Evolutionary conservation across 2,888 invertebrate species (phyloP).

Genomic region (Agrenia bidenticulata): DNA sequence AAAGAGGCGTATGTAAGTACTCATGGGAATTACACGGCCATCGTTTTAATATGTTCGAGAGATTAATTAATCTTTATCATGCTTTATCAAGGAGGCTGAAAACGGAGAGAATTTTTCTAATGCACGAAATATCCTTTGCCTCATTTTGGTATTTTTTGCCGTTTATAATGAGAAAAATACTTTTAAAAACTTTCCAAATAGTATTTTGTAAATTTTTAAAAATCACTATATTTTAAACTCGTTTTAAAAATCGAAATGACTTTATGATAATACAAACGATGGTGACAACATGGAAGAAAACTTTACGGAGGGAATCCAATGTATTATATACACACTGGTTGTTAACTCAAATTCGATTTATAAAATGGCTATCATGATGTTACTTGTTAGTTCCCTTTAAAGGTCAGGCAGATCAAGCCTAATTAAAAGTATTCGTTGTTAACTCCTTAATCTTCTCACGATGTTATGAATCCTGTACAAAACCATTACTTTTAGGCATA

Average conservation of each 20-base stretch:
- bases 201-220: too few relatives aligned
- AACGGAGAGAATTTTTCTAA: too few relatives aligned
- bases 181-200: too few relatives aligned
- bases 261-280: too few relatives aligned
- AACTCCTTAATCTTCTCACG: background rate
- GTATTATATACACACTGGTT: too few relatives aligned
- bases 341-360: conserved; percentile 12
- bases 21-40: conserved; percentile 20
- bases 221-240: too few relatives aligned
- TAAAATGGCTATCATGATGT: conserved; percentile 20
- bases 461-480: conserved; percentile 3
- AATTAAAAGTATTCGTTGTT: conserved; percentile 12
- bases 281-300: too few relatives aligned
- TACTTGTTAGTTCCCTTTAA: conserved; percentile 14
- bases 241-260: too few relatives aligned
- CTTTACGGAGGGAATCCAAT: too few relatives aligned
- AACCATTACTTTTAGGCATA: background rate
- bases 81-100: background rate
- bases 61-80: conserved; percentile 14
- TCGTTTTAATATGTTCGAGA: conserved; percentile 17
- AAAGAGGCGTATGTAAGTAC: background rate
- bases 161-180: too few relatives aligned
- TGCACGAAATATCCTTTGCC: too few relatives aligned
- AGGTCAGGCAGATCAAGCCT: conserved; percentile 10
- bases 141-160: too few relatives aligned